Base-by-base conservation (phyloP, 2,888 invertebrate genomes). In the Sinodicranocentrus sp. region DNA sequence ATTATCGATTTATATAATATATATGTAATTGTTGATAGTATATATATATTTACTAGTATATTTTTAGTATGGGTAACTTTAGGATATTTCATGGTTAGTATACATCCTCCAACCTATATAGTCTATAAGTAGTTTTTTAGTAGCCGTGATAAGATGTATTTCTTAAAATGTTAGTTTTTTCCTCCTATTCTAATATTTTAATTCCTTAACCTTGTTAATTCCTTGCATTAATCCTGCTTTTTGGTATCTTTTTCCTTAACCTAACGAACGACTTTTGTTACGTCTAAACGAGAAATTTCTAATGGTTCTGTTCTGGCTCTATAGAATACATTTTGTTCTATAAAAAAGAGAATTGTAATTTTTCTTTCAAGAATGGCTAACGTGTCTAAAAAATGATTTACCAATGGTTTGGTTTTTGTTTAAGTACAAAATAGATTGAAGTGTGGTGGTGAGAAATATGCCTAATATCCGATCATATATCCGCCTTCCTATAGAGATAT, bases 391-490 rank as follows among this genome's bases (percentile, higher is more conserved):
- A 39, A 48, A 48, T 15, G 48, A 48, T 10, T 48, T 48, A n/a
- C 13, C 48, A 10, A 48, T n/a, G 48, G 5, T 48, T n/a, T 48
- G 33, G 33, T 33, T n/a, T n/a, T n/a, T 43, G 26, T 65, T 75
- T 75, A 75, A 75, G 75, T 75, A 75, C 75, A 65, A 75, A 75
- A 75, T 65, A 61, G 61, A 26, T 70, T 17, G 21, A 54, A 70
- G 33, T 13, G 52, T 71, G 71, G 33, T 19, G 26, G 33, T 33
- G 48, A 52, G 28, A 75, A 65, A 26, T 61, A 6, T 26, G 21
- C 39, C 48, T 61, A 52, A 73, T 57, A 76, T 73, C 73, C 44
- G 19, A 73, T 73, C 28, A 13, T 23, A 71, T 39, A 15, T 28
- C 59, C 39, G 6, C 72, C 26, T 25, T 21, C 61, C 28, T 48